A percentile compares a stretch with the other conserved stretches of the same genome.
Conservation (phyloP, 2,113 vertebrate species). For the Vireo altiloquus region DNA sequence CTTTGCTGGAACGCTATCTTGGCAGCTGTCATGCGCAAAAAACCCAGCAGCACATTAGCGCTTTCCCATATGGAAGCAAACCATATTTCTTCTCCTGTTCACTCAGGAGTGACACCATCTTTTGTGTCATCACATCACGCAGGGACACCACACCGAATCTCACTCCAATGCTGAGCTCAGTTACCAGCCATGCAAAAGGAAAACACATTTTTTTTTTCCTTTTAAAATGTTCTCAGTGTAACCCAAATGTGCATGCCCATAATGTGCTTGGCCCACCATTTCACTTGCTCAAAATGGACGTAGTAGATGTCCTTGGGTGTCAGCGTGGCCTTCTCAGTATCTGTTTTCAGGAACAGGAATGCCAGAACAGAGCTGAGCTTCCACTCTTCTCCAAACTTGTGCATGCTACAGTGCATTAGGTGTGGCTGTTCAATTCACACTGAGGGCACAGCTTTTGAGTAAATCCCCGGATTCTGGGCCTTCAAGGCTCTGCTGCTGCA, state of each 20-base stretch:
- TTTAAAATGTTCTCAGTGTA: too few species aligned
- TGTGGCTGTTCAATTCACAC: not conserved
- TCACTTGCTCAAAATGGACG: not conserved
- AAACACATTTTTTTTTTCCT: too few species aligned
- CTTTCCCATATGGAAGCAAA: not conserved
- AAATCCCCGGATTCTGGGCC: not conserved
- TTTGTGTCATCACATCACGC: not conserved
- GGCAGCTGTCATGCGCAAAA: not conserved
- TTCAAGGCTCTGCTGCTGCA: not conserved
- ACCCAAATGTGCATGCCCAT: rapidly evolving
- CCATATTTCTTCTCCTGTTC: not conserved
- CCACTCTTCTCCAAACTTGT: not conserved
- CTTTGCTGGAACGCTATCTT: not conserved
- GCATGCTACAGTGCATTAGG: not conserved
- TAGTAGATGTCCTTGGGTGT: not conserved
- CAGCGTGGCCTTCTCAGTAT: not conserved
- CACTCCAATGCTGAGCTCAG: not conserved
- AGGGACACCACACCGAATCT: not conserved
- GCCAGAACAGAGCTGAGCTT: not conserved
- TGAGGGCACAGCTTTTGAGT: not conserved
- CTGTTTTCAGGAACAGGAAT: not conserved
- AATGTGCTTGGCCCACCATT: not conserved
- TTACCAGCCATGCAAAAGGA: not conserved
- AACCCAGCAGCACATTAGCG: rapidly evolving
- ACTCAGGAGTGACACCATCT: not conserved